Conservation (phyloP, 1,140 invertebrate genomes). For the roundworm (Caenorhabditis elegans) region DNA sequence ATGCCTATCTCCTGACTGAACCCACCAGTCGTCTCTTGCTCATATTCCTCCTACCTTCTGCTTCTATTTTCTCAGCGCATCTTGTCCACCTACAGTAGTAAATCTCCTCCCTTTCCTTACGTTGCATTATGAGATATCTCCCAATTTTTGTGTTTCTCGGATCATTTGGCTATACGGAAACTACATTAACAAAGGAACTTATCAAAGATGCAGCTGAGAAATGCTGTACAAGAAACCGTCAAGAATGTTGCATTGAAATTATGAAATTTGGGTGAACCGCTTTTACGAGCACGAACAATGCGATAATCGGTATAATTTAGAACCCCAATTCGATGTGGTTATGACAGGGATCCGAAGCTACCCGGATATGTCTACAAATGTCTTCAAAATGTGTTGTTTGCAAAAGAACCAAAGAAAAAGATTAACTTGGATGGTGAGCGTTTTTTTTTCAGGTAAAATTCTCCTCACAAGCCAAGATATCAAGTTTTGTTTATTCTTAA, state of each 20-base stretch:
- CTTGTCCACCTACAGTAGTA: no score
- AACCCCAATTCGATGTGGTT: neutral
- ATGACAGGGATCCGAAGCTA: neutral
- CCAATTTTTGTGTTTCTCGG: neutral
- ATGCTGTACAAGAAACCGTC: neutral
- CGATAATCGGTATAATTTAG: neutral
- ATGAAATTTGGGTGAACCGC: neutral
- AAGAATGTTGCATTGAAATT: neutral
- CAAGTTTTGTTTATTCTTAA: no score
- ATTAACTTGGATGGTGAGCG: neutral
- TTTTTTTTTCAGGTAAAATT: neutral
- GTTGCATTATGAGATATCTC: no score
- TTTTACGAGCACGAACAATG: no score
- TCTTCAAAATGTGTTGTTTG: neutral
- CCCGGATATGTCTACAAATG: neutral
- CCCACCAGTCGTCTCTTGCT: no score
- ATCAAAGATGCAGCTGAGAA: neutral
- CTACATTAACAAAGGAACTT: neutral
- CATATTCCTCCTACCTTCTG: no score
- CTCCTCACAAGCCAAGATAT: no score
- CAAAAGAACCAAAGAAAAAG: neutral
- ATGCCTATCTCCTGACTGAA: no score
- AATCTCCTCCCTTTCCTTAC: no score
- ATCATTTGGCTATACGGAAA: neutral
- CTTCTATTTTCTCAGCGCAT: no score